Base-by-base conservation (phyloP, 2,797 vertebrate species). In the Typhlichthys subterraneus region DNA sequence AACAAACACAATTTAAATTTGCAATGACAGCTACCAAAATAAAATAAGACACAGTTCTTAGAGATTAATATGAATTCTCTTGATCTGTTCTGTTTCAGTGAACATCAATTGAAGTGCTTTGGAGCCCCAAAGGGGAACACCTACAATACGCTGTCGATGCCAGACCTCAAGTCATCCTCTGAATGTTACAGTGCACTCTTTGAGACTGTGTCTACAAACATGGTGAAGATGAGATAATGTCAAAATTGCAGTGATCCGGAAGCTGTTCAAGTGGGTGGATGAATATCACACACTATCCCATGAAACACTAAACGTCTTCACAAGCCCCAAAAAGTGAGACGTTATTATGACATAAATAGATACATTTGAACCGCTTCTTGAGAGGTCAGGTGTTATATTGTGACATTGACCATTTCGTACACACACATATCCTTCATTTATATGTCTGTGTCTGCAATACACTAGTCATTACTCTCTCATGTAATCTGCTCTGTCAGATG, bases 311-410 rank as follows among this genome's bases (percentile, higher is more conserved):
- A 58, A 60, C 8, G 51, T 54, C 73, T 73, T 68, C 52, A 31
- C 59, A 63, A 59, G 53, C 53, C 12, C 57, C 53, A 66, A 55
- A 65, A 61, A 63, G 65, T 65, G 59, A 23, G 23, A 23, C 23
- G 23, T 23, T 23, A 23, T 29, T 29, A 29, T 29, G 4, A 29
- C 23, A 29, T 29, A 29, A 29, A 29, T 29, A 29, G 23, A 73
- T 65, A 72, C 72, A 38, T 38, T 10, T 23, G 51, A 50, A 6
- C 77, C 3, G 51, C 38, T 42, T 45, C 63, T 59, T 38, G 54
- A 29, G 70, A 63, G 45, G 71, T 58, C 38, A 57, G 68, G 59
- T 53, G 66, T 60, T 74, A 62, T 45, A 29, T 13, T 13, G 59
- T 57, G 31, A 62, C 50, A 59, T 14, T 31, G 50, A 47, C 5